Percentiles rank a stretch among this genome's conserved stretches.
These are phyloP conservation scores for Zophobas atratus DNA, from an alignment of 1,140 invertebrate genomes.

Conservation along the genomic window DNA sequence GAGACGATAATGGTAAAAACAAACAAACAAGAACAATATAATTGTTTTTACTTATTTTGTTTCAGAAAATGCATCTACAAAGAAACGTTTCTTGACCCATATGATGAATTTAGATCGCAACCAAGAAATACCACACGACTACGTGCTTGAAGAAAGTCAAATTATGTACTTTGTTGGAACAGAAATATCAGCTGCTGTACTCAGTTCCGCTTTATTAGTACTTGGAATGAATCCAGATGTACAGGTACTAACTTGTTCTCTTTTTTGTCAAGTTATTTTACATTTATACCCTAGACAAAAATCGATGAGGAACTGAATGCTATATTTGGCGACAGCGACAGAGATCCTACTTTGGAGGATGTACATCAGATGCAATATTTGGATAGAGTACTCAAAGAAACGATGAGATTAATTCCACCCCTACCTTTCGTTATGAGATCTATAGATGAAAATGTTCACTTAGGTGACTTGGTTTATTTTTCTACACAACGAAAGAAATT, in stretches of 20 bases:
- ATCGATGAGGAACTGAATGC: neutral
- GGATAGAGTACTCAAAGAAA: constrained; percentile 17
- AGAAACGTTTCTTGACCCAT: neutral
- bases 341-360: constrained; percentile 3
- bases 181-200: neutral
- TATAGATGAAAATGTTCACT: neutral
- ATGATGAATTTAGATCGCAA: neutral
- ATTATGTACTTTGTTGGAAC: too few relatives aligned
- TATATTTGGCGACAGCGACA: neutral
- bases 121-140: neutral
- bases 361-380: neutral
- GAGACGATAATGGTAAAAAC: neutral
- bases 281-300: neutral
- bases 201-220: too few relatives aligned
- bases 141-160: too few relatives aligned
- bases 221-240: too few relatives aligned
- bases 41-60: too few relatives aligned
- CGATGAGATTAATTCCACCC: neutral
- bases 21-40: too few relatives aligned
- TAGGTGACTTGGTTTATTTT: neutral
- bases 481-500: too few relatives aligned
- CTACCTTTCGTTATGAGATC: neutral
- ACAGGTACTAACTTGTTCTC: too few relatives aligned
- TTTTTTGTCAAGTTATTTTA: too few relatives aligned
- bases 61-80: neutral